Percentiles rank a stretch among this genome's conserved stretches.
Evolutionary conservation across 2,113 vertebrate genomes (phyloP).

Genomic region (Ceyx melanurus): DNA sequence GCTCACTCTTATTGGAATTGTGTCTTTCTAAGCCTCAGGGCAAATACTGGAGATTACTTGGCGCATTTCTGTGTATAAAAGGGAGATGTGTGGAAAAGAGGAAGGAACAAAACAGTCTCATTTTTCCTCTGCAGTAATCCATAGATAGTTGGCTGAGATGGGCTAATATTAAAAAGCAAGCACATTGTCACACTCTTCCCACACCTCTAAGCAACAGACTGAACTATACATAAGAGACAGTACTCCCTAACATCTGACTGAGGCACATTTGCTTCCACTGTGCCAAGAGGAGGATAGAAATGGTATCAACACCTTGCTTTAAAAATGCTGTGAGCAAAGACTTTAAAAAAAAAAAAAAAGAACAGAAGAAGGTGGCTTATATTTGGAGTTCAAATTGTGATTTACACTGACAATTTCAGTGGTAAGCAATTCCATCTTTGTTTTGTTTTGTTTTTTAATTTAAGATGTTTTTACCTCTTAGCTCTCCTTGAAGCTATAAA

Average conservation of each 20-base stretch:
- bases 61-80: not conserved
- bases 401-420: not conserved
- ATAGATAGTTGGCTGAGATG: constrained; percentile 50
- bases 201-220: constrained; percentile 36
- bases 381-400: constrained; percentile 3
- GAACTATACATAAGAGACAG: constrained; percentile 28
- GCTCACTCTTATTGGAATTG: not conserved
- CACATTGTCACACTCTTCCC: constrained; percentile 55
- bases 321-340: constrained; percentile 19
- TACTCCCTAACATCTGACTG: constrained; percentile 48
- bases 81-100: not conserved
- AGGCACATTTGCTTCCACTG: constrained; percentile 15
- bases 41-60: not conserved
- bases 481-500: not conserved
- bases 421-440: not conserved
- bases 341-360: not conserved
- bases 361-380: not conserved
- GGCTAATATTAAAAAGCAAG: constrained; percentile 69
- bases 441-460: not conserved
- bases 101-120: not conserved
- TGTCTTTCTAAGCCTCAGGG: not conserved
- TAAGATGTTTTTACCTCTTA: not conserved
- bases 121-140: not conserved
- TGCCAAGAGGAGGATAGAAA: constrained; percentile 35
- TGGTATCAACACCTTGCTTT: constrained; percentile 39